A percentile compares a stretch with the other conserved stretches of the same genome.
Conservation (phyloP, 1,140 invertebrate species). For the Drosophila grimshawi region DNA sequence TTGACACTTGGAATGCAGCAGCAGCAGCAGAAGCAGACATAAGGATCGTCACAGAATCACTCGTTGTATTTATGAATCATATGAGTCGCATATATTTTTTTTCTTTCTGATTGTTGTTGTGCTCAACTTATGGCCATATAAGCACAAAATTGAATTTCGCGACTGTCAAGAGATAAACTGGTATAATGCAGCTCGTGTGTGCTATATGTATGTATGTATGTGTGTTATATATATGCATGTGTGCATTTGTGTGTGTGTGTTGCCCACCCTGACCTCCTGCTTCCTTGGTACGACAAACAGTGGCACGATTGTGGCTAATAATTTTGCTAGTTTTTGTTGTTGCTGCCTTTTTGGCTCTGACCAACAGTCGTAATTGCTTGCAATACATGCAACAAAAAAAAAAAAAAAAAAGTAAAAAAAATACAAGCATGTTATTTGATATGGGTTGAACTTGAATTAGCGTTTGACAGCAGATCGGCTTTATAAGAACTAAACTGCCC, state of each 20-base stretch:
- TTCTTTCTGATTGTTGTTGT: constrained; percentile 61
- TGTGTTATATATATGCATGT: constrained; percentile 6
- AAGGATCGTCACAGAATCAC: constrained; percentile 35
- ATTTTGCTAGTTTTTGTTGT: constrained; percentile 42
- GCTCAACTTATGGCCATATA: constrained; percentile 71
- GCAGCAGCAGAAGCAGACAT: constrained; percentile 1
- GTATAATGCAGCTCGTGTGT: constrained; percentile 34
- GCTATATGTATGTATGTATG: not conserved
- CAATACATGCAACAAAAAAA: constrained; percentile 18
- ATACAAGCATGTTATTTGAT: constrained; percentile 76
- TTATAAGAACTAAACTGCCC: constrained; percentile 62
- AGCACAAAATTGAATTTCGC: constrained; percentile 76
- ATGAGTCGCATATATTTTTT: constrained; percentile 35
- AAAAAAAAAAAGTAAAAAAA: not conserved
- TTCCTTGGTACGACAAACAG: constrained; percentile 66
- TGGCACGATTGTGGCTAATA: constrained; percentile 64
- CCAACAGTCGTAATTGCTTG: constrained; percentile 62
- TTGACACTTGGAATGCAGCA: constrained; percentile 9
- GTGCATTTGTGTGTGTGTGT: constrained; percentile 21
- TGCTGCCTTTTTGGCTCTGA: constrained; percentile 71
- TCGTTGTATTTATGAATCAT: constrained; percentile 59
- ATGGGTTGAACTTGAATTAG: constrained; percentile 82
- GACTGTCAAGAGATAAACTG: constrained; percentile 75
- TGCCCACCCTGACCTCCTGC: constrained; percentile 80
- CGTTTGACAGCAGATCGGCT: constrained; percentile 78